Conservation (phyloP, 2,888 invertebrate species). For the Frankliniella fusca region DNA sequence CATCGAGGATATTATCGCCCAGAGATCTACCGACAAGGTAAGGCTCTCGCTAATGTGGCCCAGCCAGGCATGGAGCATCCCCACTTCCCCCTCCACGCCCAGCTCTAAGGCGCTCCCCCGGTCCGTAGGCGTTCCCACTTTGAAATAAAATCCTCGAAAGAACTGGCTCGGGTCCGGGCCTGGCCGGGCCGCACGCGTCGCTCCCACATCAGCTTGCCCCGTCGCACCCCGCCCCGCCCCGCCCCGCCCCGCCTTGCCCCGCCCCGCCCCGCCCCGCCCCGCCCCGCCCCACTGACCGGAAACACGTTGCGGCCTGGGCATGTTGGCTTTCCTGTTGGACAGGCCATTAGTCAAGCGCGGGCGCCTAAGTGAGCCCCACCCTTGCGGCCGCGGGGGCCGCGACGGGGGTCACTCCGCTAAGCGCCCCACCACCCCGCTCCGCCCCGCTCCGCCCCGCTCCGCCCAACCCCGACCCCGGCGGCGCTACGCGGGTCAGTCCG, state of each 20-base stretch:
- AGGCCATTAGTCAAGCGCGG: constrained; percentile 22
- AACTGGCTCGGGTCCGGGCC: no score
- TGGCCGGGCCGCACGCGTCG: no score
- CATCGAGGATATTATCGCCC: constrained; percentile 61
- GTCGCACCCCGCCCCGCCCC: background rate
- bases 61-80: constrained; percentile 43
- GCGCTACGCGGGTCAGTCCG: no score
- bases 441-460: background rate
- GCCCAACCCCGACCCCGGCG: no score
- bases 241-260: background rate
- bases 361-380: no score
- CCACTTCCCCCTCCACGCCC: background rate
- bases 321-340: constrained; percentile 2
- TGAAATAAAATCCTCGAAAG: no score
- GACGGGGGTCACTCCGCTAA: no score
- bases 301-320: background rate
- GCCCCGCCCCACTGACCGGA: background rate
- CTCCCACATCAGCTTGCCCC: background rate
- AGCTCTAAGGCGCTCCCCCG: no score
- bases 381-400: no score
- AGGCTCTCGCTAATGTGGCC: background rate
- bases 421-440: background rate
- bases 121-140: no score
- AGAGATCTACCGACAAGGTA: constrained; percentile 40
- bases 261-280: background rate